Base-by-base conservation (phyloP, 2,888 invertebrate species). In the Subacronicta megacephala region DNA sequence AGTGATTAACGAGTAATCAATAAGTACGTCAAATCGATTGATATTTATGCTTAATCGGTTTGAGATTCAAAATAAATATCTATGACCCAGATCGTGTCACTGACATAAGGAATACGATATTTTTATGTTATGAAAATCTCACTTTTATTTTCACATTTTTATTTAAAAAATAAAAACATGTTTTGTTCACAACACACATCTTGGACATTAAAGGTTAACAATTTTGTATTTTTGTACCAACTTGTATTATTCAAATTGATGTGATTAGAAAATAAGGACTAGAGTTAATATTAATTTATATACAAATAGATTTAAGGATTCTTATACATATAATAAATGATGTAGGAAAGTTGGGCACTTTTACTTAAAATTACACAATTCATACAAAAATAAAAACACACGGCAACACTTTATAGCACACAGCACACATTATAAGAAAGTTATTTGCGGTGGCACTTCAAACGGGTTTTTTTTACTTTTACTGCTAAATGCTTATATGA, bases 241-340 rank as follows among this genome's bases (percentile, higher is more conserved):
- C 38, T 46, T 68, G 69, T 70, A 58, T 59, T 74, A 68, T 64
- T 70, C 46, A 62, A 62, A 69, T 60, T 49, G 67, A 71, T 75
- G 73, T 74, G 76, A 74, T 75, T 75, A 71, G 67, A 62, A n/a
- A n/a, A 60, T 81, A 80, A 80, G 77, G 75, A 78, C 77, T 87
- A 84, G 82, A 84, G 72, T 73, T 82, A 76, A 80, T 78, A 74
- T 80, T 87, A 85, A 85, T 85, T 85, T 86, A 83, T 84, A 84
- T 74, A 81, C 61, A 81, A 62, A 76, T 79, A 80, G 80, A 56
- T 63, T 50, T 88, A 88, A 85, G 74, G 70, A 62, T 81, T 85
- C 82, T 72, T 85, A 83, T 77, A n/a, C n/a, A n/a, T 72, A 73
- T n/a, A 89, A 84, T 87, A 87, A 84, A 84, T 80, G 62, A 80